Base-by-base conservation (phyloP, 2,888 invertebrate genomes). In the Cosmorhoe ocellata region DNA sequence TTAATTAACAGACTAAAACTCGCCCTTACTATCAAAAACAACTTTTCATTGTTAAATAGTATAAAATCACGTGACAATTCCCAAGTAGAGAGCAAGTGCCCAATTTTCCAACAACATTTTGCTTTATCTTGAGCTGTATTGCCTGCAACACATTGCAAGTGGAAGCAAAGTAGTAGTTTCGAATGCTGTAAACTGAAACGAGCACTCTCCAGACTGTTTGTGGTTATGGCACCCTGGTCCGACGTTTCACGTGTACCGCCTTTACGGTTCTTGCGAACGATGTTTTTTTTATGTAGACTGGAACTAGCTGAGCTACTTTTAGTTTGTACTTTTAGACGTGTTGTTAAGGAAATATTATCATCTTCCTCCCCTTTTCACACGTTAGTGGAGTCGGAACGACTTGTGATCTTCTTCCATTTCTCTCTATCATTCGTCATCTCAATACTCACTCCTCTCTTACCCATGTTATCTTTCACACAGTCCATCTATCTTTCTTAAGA, bases 151-250 rank as follows among this genome's bases (percentile, higher is more conserved):
- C 51, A 53, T 33, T 51, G 50, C 44, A 51, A 47, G 39, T 26
- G 11, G n/a, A n/a, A 46, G 39, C 30, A 49, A 42, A 56, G 48
- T 44, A 43, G 57, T 36, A 55, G 50, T 61, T 57, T 48, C 39
- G 48, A 45, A 42, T 49, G 51, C 42, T 53, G 53, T 59, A 53
- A 50, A 46, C 50, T 40, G 42, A 36, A 55, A 55, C 31, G 55
- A 42, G 38, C 42, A 24, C 40, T 37, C 24, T 42, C 42, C 52
- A 51, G 54, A 45, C 41, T 49, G 40, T 51, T 56, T 51, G 53
- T 34, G 51, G 57, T 55, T 51, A 51, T 47, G 18, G 51, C 42
- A 30, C 42, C 46, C 46, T 33, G 46, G 46, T 42, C 22, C 31
- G 26, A 12, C 37, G 12, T 39, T 27, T 27, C 39, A 41, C 40